Evolutionary conservation across 2,797 vertebrate species (phyloP), one percentile per base, ranked within the genome.

Genomic region (Australoheros facetus): DNA sequence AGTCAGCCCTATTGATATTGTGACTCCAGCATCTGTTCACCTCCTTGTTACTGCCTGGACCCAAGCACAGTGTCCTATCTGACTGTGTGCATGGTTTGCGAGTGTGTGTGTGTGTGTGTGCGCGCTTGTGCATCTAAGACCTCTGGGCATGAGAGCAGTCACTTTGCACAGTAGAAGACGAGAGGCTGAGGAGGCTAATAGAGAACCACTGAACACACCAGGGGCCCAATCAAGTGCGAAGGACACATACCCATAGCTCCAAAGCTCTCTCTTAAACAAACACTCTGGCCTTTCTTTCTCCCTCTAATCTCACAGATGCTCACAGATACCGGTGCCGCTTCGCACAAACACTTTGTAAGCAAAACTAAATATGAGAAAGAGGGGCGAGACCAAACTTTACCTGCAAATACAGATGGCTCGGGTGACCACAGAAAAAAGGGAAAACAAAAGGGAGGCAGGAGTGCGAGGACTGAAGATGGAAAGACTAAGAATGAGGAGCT

Each of bases 1-100:
- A 92, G 91, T 90, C 87, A 78, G 86, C 71, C 87, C 92, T 93
- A 94, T 94, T 93, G 93, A 95, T 93, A 94, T 93, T 93, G 93
- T 93, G 94, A 94, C 91, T 94, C 87, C 79, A 81, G 87, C 91
- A 91, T 93, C 88, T 93, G 92, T 90, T 94, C 92, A 88, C 85
- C 88, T 89, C 85, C 93, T 95, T 93, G 93, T 95, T 94, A 94
- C 88, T 88, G 92, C 85, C 70, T 75, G 80, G 82, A 92, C 89
- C 82, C 42, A 77, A 82, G 83, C 78, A 87, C 85, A 81, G 85
- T 55, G 11, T 74, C 85, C 85, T 88, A 92, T 88, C 89, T 90
- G 85, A 87, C 90, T 92, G 86, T 64, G 83, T 83, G 88, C 83
- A 89, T 88, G 76, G 34, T 2, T 23, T 75, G 82, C 78, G 78